Base-by-base conservation (phyloP, 2,797 vertebrate species). In the Malacoraja senta region DNA sequence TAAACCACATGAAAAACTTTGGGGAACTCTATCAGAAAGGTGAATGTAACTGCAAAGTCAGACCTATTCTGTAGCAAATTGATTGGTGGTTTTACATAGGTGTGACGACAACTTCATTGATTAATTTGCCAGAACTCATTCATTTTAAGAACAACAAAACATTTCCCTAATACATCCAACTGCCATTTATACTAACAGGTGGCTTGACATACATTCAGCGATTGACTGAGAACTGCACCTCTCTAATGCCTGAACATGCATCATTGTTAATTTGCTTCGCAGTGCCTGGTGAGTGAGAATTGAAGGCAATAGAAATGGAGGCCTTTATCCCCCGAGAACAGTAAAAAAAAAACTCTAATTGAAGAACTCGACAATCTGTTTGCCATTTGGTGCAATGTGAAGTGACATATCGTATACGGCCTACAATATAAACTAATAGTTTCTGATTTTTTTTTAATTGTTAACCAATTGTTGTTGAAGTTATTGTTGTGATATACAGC, bases 141-240 rank as follows among this genome's bases (percentile, higher is more conserved):
- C 63, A 53, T 68, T 91, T 91, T 38, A 72, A 32, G n/a, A 68
- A 90, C 21, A 61, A 15, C 1, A 63, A 74, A 26, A 26, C 38
- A 44, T 44, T 80, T 80, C 90, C 26, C 24, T 68, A 74, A 91
- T 91, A 35, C 24, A 32, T 91, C 38, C 44, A 68, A 74, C 35
- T 74, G 32, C 88, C 26, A 91, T n/a, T 91, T 38, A 74, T 9
- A 38, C 35, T 72, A 91, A 91, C 68, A 91, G 68, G 88, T 91
- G 88, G 32, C 88, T 91, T 91, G 68, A 53, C 35, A 91, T 74
- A 91, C 35, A 21, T 26, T 38, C 35, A 74, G 38, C 53, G 24
- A 38, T 68, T 91, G 71, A 91, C 26, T 44, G 32, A 74, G 90
- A 38, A 74, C 44, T 29, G 90, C 12, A 35, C 68, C 38, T 74